Conservation (phyloP, 2,888 invertebrate species). For the Caenorhabditis parvicauda region DNA sequence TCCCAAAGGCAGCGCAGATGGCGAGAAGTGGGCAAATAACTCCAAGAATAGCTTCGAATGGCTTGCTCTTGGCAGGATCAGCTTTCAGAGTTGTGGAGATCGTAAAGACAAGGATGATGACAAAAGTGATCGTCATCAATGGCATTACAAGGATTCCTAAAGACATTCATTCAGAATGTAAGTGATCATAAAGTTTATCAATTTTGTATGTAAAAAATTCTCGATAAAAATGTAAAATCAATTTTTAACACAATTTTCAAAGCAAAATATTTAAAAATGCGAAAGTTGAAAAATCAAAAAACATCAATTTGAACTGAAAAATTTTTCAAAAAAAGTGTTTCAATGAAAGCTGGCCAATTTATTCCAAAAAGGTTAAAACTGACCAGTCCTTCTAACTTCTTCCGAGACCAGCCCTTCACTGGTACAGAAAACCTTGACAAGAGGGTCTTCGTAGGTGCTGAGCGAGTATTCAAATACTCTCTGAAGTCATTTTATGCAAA, state of each 20-base stretch:
- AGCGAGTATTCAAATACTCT: slow-evolving; percentile 52
- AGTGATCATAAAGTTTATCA: too few relatives aligned
- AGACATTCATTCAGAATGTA: too few relatives aligned
- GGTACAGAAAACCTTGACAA: slow-evolving; percentile 52
- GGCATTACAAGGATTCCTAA: slow-evolving; percentile 57
- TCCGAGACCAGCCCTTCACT: slow-evolving; percentile 60
- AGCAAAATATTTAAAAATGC: too few relatives aligned
- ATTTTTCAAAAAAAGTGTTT: too few relatives aligned
- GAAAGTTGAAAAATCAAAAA: too few relatives aligned
- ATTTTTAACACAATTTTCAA: too few relatives aligned
- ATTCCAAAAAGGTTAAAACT: not conserved
- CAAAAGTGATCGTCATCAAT: slow-evolving; percentile 54
- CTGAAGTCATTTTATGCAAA: too few relatives aligned
- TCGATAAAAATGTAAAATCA: too few relatives aligned
- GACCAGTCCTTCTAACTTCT: slow-evolving; percentile 59
- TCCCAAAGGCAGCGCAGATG: slow-evolving; percentile 56
- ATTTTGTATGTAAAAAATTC: too few relatives aligned
- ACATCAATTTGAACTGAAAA: too few relatives aligned
- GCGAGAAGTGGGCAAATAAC: slow-evolving; percentile 61
- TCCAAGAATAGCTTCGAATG: slow-evolving; percentile 58
- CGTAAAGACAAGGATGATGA: slow-evolving; percentile 57
- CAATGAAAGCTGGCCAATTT: too few relatives aligned
- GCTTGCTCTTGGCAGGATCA: slow-evolving; percentile 46
- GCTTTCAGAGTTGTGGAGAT: slow-evolving; percentile 51
- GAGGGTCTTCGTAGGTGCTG: slow-evolving; percentile 42